These are phyloP conservation scores for Lumbricus terrestris DNA, from an alignment of 2,888 invertebrate genomes.

Conservation along the genomic window DNA sequence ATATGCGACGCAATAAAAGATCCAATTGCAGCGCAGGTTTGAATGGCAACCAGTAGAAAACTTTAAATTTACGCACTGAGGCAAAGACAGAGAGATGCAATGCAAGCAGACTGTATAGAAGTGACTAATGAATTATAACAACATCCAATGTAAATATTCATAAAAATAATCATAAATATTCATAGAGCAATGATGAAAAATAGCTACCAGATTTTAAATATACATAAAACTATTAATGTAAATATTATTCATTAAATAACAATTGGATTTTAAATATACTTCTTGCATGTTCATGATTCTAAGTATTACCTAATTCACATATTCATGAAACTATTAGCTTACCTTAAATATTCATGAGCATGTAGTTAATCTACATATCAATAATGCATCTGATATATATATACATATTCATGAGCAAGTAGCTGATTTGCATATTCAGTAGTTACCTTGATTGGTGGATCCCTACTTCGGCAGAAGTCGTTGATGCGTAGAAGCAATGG, in stretches of 20 bases:
- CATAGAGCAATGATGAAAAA: background rate
- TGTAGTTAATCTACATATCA: background rate
- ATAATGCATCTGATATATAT: background rate
- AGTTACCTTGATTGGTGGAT: constrained; percentile 50
- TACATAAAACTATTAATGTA: background rate
- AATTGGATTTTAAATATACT: too few species aligned
- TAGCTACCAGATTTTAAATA: background rate
- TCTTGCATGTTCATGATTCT: too few species aligned
- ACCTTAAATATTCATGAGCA: background rate
- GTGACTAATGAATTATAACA: background rate
- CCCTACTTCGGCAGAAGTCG: constrained; percentile 48
- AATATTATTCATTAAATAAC: too few species aligned
- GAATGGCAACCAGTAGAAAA: too few species aligned
- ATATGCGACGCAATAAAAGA: background rate
- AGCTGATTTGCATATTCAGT: background rate
- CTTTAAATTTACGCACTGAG: too few species aligned
- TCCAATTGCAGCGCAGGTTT: background rate
- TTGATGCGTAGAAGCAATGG: constrained; percentile 49
- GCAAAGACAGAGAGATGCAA: too few species aligned
- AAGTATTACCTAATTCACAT: too few species aligned
- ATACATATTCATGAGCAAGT: background rate
- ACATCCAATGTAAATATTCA: background rate
- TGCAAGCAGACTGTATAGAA: too few species aligned
- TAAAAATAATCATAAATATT: background rate
- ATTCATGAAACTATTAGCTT: background rate